A percentile compares a stretch with the other conserved stretches of the same genome.
Evolutionary conservation across 2,888 invertebrate genomes (phyloP).

Genomic region (Polydrusus pterygomalis): DNA sequence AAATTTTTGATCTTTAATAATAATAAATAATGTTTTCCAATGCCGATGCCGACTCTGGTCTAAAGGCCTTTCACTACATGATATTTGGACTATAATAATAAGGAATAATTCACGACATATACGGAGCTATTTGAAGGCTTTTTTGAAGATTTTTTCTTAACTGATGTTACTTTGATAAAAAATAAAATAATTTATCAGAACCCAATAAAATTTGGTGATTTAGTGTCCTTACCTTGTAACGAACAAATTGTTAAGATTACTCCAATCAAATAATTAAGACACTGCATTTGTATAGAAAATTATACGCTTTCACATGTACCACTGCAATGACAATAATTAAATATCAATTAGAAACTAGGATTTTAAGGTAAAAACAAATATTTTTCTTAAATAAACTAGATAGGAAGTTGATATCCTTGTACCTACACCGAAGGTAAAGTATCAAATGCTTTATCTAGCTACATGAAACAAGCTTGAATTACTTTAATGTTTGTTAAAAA

Average conservation of each 20-base stretch:
- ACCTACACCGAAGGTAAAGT: slow-evolving; percentile 10
- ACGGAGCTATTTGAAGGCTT: no score
- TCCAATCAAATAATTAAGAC: not conserved
- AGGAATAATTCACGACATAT: no score
- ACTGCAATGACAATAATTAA: not conserved
- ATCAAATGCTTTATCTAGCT: slow-evolving; percentile 1
- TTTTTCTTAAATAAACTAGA: slow-evolving; percentile 1
- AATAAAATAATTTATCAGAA: not conserved
- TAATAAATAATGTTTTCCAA: no score
- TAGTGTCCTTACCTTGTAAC: not conserved
- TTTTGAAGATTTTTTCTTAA: no score
- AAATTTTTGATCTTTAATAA: no score
- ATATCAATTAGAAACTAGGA: not conserved
- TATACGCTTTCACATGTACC: not conserved
- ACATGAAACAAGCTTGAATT: not conserved
- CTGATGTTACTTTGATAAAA: no score
- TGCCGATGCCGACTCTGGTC: no score
- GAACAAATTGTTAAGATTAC: slow-evolving; percentile 1
- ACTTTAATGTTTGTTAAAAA: not conserved
- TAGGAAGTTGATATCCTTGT: slow-evolving; percentile 25
- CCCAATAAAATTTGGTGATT: no score
- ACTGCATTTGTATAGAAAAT: not conserved
- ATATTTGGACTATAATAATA: no score
- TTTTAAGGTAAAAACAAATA: no score
- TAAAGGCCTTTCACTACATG: no score